Evolutionary conservation across 1,140 invertebrate genomes (phyloP), one percentile per base, ranked within the genome.

Genomic region (Drosophila trapezifrons): DNA sequence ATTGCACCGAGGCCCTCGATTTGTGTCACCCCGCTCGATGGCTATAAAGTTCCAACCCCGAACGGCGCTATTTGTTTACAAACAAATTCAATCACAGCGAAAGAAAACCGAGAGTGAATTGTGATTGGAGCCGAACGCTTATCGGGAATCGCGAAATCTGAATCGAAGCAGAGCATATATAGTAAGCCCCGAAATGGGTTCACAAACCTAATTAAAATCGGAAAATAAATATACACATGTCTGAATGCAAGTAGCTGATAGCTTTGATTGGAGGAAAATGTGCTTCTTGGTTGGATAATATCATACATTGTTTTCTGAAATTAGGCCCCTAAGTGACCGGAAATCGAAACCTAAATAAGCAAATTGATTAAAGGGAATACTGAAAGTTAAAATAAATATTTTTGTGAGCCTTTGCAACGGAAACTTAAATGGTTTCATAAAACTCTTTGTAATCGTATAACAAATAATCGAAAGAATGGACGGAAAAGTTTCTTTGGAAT

Each of bases 81-180:
- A 71, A 71, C 51, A 71, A 75, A 75, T 75, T 64, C 72, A 75
- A 75, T 75, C 69, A 40, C 51, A 22, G n/a, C 65, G 46, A 52
- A 66, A 35, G 42, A 46, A 67, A 71, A 67, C n/a, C 20, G 67
- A 69, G 66, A 35, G 15, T 46, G 35, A 57, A 10, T 54, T 67
- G 45, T 15, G 37, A 69, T 12, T 52, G 20, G 46, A 29, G 3
- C 18, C 2, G 29, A 29, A 9, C 38, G 62, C 65, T 66, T 69
- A 69, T 69, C 65, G 20, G 27, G 27, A 54, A 22, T 52, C 29
- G 60, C 37, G 32, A 55, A 70, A 69, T 32, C 42, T 52, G 46
- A 70, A 32, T 37, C 15, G 29, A n/a, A 40, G 7, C 17, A 9
- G 29, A 29, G 17, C 1, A n/a, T 17, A 49, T 9, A 49, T 49